Evolutionary conservation across 2,797 vertebrate genomes (phyloP), one percentile per base, ranked within the genome.

Genomic region (Crossoptilon crossoptilon): DNA sequence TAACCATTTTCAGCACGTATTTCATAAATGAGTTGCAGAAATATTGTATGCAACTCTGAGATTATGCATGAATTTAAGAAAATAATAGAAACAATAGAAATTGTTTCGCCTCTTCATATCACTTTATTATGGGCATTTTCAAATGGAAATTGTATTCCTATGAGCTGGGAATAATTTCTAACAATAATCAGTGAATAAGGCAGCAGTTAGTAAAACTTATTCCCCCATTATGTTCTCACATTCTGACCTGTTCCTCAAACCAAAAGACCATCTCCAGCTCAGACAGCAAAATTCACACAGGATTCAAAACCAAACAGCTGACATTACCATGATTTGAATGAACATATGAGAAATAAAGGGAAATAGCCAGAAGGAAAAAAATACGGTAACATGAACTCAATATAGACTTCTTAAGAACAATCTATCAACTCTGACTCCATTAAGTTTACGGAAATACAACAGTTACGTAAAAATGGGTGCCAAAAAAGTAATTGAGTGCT

Each of bases 121-220:
- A 70, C 88, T 84, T 77, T 94, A 77, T 79, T 90, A 71, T 5
- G 31, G 78, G 46, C 74, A 90, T 87, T 88, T 93, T 95, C 26
- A 91, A 85, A 77, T 39, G 73, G 62, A 89, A 92, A 92, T 56
- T 78, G 76, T 63, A 91, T 93, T 85, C 75, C 84, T 87, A 56
- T 37, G 94, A 83, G 60, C 75, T 88, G 62, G 62, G 53, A 96
- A 87, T 84, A 84, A 95, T 87, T 84, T 89, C 35, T 83, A 87
- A 33, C 90, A 67, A 37, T 93, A 64, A 95, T 89, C 84, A 64
- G 75, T 18, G 26, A 56, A 87, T 58, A 91, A 93, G 33, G 82
- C 53, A 71, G 66, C 90, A 91, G 80, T 87, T 55, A 82, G 59
- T 67, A 85, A 85, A 82, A 87, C 37, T 87, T 66, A 94, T 95